Conservation (phyloP, 2,113 vertebrate species). For the Nothocercus nigrocapillus region DNA sequence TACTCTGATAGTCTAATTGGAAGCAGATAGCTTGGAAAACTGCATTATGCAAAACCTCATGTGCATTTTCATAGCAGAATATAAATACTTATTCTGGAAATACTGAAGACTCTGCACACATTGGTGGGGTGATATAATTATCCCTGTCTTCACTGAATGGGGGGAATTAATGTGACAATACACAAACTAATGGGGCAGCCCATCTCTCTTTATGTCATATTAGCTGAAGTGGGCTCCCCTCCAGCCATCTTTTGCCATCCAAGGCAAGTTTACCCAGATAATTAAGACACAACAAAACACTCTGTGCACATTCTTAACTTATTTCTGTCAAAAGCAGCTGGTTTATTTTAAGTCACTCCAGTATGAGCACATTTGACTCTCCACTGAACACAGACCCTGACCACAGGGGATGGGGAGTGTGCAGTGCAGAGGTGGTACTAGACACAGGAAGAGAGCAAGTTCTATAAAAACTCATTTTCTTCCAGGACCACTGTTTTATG, state of each 20-base stretch:
- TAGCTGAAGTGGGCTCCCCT: not conserved
- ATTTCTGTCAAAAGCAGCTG: not conserved
- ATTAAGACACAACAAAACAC: not conserved
- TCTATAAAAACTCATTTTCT: not conserved
- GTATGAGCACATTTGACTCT: not conserved
- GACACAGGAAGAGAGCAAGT: not conserved
- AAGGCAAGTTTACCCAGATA: not conserved
- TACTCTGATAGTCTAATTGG: not conserved
- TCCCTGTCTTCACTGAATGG: not conserved
- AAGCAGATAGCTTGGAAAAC: not conserved
- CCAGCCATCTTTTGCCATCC: fast-evolving
- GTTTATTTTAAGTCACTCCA: not conserved
- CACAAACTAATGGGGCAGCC: not conserved
- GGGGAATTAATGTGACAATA: not conserved
- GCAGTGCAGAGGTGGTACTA: not conserved
- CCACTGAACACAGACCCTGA: not conserved
- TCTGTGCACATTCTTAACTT: not conserved
- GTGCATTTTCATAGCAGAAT: not conserved
- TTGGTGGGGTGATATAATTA: slow-evolving; percentile 11
- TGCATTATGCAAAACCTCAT: not conserved
- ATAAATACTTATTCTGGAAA: slow-evolving; percentile 21
- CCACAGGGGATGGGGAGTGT: not conserved
- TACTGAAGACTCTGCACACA: not conserved
- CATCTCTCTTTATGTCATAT: not conserved
- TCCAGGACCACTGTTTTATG: not conserved